Evolutionary conservation across 2,888 invertebrate genomes (phyloP), one percentile per base, ranked within the genome.

Genomic region (Nebria salina): DNA sequence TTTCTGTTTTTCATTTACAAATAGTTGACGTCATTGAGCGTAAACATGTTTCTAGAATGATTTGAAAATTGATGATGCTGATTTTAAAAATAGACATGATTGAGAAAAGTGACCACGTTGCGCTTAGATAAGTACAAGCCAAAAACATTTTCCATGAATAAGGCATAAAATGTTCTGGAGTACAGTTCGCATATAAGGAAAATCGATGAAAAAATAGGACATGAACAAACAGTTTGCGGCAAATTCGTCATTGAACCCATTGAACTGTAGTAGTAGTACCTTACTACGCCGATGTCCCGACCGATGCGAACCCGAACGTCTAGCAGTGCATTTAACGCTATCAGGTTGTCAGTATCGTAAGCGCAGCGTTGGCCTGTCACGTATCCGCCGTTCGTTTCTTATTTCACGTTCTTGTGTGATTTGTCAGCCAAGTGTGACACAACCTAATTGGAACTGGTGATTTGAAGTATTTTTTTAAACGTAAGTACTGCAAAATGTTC

Each of bases 401-500:
- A 73, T 65, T 78, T 78, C 78, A 65, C 73, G 64, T 78, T 54
- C 42, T 73, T 72, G 73, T 73, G 78, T 13, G 54, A 65, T 20
- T 78, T 73, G 78, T 42, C 73, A 68, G 68, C 78, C 78, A 78
- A 78, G 65, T 78, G 78, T 78, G 78, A 78, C 72, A 65, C 78
- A 78, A 41, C 65, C 65, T 66, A 72, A 26, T 54, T 41, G 65
- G 65, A 78, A 65, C 64, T 41, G 66, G 65, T 74, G 77, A 77
- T 74, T 82, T 26, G 64, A 74, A 70, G 64, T 26, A 70, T 74
- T 41, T 72, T 68, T 82, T 78, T 43, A 42, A 64, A 76, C 26
- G 77, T 75, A 74, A 82, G 72, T 75, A 54, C 68, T 70, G 8
- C 13, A 26, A 75, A 83, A 82, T 83, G 81, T 80, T 15, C 74